These are phyloP conservation scores for Hedya salicella DNA, from an alignment of 2,888 invertebrate species.

Conservation along the genomic window DNA sequence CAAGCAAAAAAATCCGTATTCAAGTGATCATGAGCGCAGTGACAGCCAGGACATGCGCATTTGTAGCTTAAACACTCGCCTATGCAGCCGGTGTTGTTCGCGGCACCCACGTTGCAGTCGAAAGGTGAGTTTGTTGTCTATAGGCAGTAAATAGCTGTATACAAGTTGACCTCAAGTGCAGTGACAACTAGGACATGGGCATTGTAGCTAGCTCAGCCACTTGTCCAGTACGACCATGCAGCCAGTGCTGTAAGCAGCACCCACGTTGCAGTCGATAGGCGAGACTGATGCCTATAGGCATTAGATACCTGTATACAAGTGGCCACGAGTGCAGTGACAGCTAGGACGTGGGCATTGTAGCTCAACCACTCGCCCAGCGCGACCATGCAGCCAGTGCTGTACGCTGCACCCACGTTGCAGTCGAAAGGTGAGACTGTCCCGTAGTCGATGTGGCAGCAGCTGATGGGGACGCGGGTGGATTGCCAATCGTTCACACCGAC, in stretches of 20 bases:
- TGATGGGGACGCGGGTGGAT: constrained; percentile 77
- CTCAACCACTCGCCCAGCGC: constrained; percentile 81
- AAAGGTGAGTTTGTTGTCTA: constrained; percentile 73
- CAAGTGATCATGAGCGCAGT: constrained; percentile 60
- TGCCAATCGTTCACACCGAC: constrained; percentile 82
- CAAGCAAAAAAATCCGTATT: no score
- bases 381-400: constrained; percentile 79
- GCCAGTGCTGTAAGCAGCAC: constrained; percentile 68
- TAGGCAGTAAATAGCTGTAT: constrained; percentile 71
- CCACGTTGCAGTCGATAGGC: constrained; percentile 68
- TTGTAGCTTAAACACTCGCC: constrained; percentile 70
- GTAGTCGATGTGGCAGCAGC: constrained; percentile 84
- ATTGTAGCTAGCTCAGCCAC: constrained; percentile 70
- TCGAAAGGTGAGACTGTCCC: constrained; percentile 75
- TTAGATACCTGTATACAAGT: constrained; percentile 69
- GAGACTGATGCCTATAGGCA: no score
- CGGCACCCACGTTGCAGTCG: constrained; percentile 68
- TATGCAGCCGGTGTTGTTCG: constrained; percentile 81
- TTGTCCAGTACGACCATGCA: constrained; percentile 83
- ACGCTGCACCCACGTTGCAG: constrained; percentile 69
- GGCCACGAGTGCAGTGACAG: constrained; percentile 59
- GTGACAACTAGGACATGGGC: constrained; percentile 63
- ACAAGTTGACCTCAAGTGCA: constrained; percentile 60
- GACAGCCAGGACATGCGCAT: constrained; percentile 64
- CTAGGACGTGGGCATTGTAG: constrained; percentile 62